A percentile compares a stretch with the other conserved stretches of the same genome.
phyloP scores from a whole-genome alignment of 2,113 vertebrate species.

The Conger conger region DNA sequence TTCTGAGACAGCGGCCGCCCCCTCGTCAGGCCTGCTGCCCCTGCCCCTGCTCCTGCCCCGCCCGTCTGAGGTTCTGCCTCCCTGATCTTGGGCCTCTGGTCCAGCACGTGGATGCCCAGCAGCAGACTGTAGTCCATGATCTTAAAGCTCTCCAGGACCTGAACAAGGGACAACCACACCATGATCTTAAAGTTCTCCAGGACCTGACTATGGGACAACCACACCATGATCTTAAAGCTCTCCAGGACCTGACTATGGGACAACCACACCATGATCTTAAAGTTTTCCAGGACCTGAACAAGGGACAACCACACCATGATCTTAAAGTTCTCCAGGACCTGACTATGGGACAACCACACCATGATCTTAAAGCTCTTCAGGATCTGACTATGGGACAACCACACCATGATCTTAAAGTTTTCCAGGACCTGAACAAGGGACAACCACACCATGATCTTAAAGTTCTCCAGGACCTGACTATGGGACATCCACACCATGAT shows the following conservation, averaged over 20 bases:
- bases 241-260: too few relatives aligned
- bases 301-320: background rate
- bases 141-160: constrained; percentile 98
- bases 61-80: constrained; percentile 71
- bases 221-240: too few relatives aligned
- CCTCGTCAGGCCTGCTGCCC: constrained; percentile 44
- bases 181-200: background rate
- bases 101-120: constrained; percentile 86
- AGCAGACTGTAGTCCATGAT: constrained; percentile 99
- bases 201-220: too few relatives aligned
- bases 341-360: too few relatives aligned
- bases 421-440: too few relatives aligned
- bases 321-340: background rate
- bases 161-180: background rate
- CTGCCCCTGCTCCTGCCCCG: too few relatives aligned
- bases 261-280: constrained; percentile 99
- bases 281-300: constrained; percentile 90
- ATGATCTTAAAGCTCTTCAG: too few relatives aligned
- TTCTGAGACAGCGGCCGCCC: constrained; percentile 67
- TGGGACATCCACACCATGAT: too few relatives aligned
- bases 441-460: too few relatives aligned
- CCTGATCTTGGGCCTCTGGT: constrained; percentile 65
- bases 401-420: too few relatives aligned
- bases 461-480: too few relatives aligned
- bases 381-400: too few relatives aligned